Evolutionary conservation across 2,888 invertebrate species (phyloP), one percentile per base, ranked within the genome.

Genomic region (Rhogogaster chlorosoma): DNA sequence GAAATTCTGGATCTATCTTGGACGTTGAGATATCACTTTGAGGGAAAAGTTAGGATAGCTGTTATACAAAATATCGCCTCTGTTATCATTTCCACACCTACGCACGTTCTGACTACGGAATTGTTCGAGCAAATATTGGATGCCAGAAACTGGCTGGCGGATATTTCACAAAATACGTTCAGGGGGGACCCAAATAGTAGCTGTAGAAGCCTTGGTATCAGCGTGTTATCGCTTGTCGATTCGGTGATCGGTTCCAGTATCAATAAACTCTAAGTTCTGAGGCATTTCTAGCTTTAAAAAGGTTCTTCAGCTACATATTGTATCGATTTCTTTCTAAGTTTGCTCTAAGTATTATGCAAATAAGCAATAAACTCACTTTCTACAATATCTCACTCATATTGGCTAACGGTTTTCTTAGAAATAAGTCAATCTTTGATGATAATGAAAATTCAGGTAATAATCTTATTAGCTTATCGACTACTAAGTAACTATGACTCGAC

Each of bases 1-100:
- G 97, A 97, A 89, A 94, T 97, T 0, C 94, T 97, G 0, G 96
- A 96, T 87, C 94, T 97, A 86, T 94, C 96, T 15, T 95, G 96
- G 92, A 95, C 95, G 84, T 93, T 97, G 88, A 94, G 96, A 64
- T 96, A 96, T 89, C 96, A 96, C 57, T 93, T 94, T 0, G 96
- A 97, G 84, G 94, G 96, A 0, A 95, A 95, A 88, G 95, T 98
- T 1, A 94, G 97, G 82, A 93, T 95, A 26, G 95, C 95, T 6
- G 95, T 96, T 0, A 94, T 97, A n/a, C 95, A 96, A 29, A 94
- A 97, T 82, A 93, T 97, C 0, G 96, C 96, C 0, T 94, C 96
- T 0, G 95, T 96, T 0, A 91, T 97, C 0, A 90, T 97, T 3
- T 95, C 95, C 0, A 94, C 96, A 15, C 96, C 97, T 0, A 91